Evolutionary conservation across 2,888 invertebrate genomes (phyloP), one percentile per base, ranked within the genome.

Genomic region (Micropterix aruncella): DNA sequence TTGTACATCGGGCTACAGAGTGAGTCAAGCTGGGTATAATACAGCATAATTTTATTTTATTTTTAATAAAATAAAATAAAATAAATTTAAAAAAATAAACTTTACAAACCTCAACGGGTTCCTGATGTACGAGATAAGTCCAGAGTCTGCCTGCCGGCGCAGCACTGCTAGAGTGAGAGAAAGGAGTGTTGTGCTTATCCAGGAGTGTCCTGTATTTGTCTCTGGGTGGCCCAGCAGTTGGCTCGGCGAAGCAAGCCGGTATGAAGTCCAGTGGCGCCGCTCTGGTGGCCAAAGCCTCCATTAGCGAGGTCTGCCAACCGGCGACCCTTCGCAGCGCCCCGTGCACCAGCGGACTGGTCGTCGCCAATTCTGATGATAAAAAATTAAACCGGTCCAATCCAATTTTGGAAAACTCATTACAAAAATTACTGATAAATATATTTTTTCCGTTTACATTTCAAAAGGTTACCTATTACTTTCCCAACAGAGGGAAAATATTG

Each of bases 121-220:
- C 94, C 63, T 99, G 95, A 40, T 87, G 77, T 2, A 97, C 90
- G 49, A 99, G 73, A 62, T 80, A 94, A 57, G 82, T 85, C 99
- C 99, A 99, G 3, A 99, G 68, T 2, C 96, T 77, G 48, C 85
- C 72, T 4, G 83, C 83, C 0, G 80, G 87, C 52, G 79, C 86
- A 1, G 89, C 77, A 7, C 79, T 73, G 55, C 80, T 80, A 12
- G 27, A 5, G 27, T 27, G 27, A 7, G 27, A 27, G 67, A 99
- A 99, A 16, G 99, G 99, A 1, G 96, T 96, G 60, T 99, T 97
- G 52, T 85, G 83, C 53, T 87, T 87, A 54, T 95, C 94, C 52
- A 96, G 65, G 40, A 97, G 71, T 57, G 52, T 74, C 68, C 89
- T 79, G 66, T 95, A 95, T 66, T 94, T 96, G 58, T 90, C 85